phyloP scores from a whole-genome alignment of 2,797 vertebrate genomes.

The Lutjanus campechanus region DNA sequence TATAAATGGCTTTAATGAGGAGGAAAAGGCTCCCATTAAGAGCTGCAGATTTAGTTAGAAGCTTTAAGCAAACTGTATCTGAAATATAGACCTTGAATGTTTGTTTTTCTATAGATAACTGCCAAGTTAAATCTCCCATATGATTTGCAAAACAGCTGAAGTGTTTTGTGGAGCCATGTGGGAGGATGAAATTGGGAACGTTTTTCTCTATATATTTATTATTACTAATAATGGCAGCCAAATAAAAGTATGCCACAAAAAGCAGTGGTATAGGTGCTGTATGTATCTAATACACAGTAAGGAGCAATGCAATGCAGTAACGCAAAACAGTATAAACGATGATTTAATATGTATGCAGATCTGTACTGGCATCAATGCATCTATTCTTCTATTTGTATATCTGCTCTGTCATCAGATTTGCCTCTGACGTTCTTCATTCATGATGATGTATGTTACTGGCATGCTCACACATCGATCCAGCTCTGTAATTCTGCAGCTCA shows the following conservation, averaged over 20 bases:
- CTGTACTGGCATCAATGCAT: not conserved
- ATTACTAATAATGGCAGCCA: not conserved
- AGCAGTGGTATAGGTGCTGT: not conserved
- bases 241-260: not conserved
- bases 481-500: conserved; percentile 41
- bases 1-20: conserved; percentile 29
- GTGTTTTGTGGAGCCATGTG: not conserved
- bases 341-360: not conserved
- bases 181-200: not conserved
- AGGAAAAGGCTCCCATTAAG: conserved; percentile 11
- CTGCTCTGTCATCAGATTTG: conserved; percentile 47
- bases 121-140: not conserved
- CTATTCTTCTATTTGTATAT: conserved; percentile 9
- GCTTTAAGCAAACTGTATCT: not conserved
- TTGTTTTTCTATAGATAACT: not conserved
- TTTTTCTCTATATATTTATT: not conserved
- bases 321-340: not conserved
- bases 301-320: not conserved
- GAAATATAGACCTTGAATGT: not conserved
- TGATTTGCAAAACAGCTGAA: not conserved
- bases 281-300: not conserved
- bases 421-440: conserved; percentile 26
- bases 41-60: conserved; percentile 10
- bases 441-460: conserved; percentile 65
- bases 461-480: conserved; percentile 58